phyloP scores from a whole-genome alignment of 2,888 invertebrate species.

The Odontocerum albicorne region DNA sequence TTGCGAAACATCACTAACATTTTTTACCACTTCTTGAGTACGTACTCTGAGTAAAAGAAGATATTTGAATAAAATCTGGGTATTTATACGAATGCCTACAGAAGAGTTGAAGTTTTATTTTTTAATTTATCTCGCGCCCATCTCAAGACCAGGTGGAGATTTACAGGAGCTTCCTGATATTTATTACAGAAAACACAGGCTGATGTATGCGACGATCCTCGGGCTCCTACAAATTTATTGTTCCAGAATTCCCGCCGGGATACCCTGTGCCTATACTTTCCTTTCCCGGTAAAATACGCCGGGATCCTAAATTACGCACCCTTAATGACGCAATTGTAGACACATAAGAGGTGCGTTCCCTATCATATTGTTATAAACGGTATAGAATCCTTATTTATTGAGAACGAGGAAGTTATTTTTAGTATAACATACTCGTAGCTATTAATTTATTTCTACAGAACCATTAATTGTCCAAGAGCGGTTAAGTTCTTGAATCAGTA shows the following conservation, averaged over 20 bases:
- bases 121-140: background rate
- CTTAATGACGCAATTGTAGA: conserved; percentile 12
- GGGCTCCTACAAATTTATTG: background rate
- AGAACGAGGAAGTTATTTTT: too few relatives aligned
- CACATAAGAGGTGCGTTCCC: too few relatives aligned
- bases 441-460: too few relatives aligned
- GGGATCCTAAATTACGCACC: conserved; percentile 6
- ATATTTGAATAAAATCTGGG: background rate
- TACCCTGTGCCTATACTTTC: background rate
- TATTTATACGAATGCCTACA: background rate
- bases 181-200: conserved; percentile 9
- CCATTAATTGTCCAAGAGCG: too few relatives aligned
- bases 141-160: background rate
- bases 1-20: too few relatives aligned
- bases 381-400: too few relatives aligned
- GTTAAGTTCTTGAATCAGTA: too few relatives aligned
- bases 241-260: conserved; percentile 1
- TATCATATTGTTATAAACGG: too few relatives aligned
- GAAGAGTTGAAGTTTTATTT: background rate
- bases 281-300: conserved; percentile 6
- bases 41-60: too few relatives aligned
- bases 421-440: too few relatives aligned
- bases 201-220: background rate
- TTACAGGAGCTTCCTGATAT: background rate
- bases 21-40: too few relatives aligned